Percentiles rank a stretch among this genome's conserved stretches.
Evolutionary conservation across 2,888 invertebrate genomes (phyloP).

Genomic region (Hemithea aestivaria): DNA sequence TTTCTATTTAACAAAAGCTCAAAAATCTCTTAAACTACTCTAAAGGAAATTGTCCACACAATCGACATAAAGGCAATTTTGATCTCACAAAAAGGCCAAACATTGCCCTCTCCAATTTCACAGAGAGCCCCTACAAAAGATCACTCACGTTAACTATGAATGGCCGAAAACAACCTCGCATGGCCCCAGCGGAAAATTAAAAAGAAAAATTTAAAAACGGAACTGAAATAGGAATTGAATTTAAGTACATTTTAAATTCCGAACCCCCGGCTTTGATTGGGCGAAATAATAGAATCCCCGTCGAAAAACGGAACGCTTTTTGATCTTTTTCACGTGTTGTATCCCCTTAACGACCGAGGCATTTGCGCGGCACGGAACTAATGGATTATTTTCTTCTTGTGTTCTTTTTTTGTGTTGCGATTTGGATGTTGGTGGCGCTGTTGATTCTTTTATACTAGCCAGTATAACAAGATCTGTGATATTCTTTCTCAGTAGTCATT

Average conservation of each 20-base stretch:
- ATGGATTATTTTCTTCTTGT: conserved; percentile 77
- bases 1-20: too few species aligned
- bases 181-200: conserved; percentile 70
- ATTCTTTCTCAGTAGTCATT: conserved; percentile 17
- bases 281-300: conserved; percentile 68
- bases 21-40: too few species aligned
- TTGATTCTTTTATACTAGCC: conserved; percentile 48
- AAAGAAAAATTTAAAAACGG: conserved; percentile 65
- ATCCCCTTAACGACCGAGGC: conserved; percentile 67
- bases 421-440: conserved; percentile 41
- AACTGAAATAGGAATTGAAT: conserved; percentile 72
- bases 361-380: conserved; percentile 73
- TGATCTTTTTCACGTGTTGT: conserved; percentile 65
- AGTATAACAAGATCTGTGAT: conserved; percentile 35
- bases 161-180: conserved; percentile 66
- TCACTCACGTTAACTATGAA: conserved; percentile 76
- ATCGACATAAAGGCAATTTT: conserved; percentile 55
- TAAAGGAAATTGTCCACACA: conserved; percentile 28
- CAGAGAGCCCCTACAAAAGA: conserved; percentile 74
- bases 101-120: conserved; percentile 69
- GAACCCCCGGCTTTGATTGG: conserved; percentile 67
- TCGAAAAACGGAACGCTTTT: conserved; percentile 64
- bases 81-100: conserved; percentile 67
- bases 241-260: conserved; percentile 76
- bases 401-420: conserved; percentile 67